Percentiles rank a stretch among this genome's conserved stretches.
These are phyloP conservation scores for Anhinga anhinga DNA, from an alignment of 2,113 vertebrate species.

Conservation along the genomic window DNA sequence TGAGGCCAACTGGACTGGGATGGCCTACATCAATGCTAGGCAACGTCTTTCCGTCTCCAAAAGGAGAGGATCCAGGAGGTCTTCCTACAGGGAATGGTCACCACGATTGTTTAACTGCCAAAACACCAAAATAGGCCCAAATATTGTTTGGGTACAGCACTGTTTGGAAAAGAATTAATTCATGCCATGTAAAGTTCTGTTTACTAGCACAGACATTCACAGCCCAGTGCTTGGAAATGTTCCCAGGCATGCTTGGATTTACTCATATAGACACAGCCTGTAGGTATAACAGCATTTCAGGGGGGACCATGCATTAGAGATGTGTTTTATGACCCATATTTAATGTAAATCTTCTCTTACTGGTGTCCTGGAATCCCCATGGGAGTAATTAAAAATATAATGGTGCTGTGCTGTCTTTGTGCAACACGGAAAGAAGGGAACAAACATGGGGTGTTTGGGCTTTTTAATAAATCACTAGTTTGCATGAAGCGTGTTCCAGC, in stretches of 20 bases:
- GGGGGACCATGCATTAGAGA: not conserved
- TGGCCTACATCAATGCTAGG: not conserved
- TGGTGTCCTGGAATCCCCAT: not conserved
- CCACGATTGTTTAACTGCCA: fast-evolving
- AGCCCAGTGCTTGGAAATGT: fast-evolving
- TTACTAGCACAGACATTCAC: not conserved
- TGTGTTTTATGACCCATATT: not conserved
- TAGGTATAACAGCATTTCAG: not conserved
- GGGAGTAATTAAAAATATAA: not conserved
- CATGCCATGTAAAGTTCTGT: not conserved
- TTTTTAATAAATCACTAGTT: not conserved
- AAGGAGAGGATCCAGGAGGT: not conserved
- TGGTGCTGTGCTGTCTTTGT: not conserved
- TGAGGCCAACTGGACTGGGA: not conserved
- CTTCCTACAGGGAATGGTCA: not conserved
- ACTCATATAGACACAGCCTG: not conserved
- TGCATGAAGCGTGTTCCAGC: not conserved
- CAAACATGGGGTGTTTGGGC: not conserved
- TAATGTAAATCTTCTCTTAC: not conserved
- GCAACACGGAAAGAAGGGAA: not conserved
- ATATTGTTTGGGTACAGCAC: not conserved
- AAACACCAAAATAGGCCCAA: not conserved
- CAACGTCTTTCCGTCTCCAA: not conserved
- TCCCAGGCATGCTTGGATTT: not conserved
- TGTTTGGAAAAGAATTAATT: not conserved